phyloP scores from a whole-genome alignment of 2,888 invertebrate species.

The Pollenia angustigena region DNA sequence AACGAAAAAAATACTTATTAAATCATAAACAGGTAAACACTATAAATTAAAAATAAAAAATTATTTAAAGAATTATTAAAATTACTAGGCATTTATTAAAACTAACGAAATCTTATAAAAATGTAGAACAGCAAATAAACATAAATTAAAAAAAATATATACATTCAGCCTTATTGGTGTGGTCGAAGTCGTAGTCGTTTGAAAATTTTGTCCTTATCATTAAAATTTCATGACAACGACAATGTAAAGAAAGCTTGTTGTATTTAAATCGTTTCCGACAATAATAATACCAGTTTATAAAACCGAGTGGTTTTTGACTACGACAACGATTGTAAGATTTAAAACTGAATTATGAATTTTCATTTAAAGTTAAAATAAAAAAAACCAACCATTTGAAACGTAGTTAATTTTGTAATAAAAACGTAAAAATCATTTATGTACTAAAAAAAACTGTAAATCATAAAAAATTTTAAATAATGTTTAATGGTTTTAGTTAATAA shows the following conservation, averaged over 20 bases:
- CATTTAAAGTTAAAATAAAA: neutral
- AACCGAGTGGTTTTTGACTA: too few species aligned
- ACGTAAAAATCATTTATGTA: neutral
- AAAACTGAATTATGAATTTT: neutral
- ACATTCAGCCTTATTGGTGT: neutral
- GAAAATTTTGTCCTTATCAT: neutral
- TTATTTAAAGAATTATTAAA: slow-evolving; percentile 13
- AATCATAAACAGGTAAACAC: neutral
- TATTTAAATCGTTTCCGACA: too few species aligned
- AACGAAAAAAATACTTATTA: slow-evolving; percentile 34
- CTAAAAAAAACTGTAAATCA: slow-evolving; percentile 27
- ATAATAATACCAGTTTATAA: too few species aligned
- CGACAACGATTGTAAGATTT: neutral
- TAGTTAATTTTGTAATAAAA: slow-evolving; percentile 59
- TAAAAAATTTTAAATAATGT: slow-evolving; percentile 5
- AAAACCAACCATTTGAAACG: neutral
- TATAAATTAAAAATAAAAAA: slow-evolving; percentile 35
- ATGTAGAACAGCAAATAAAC: slow-evolving; percentile 8
- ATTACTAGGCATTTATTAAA: slow-evolving; percentile 66
- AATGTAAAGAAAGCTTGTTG: too few species aligned
- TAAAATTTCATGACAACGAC: too few species aligned
- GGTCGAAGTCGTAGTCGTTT: neutral
- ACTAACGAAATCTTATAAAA: slow-evolving; percentile 55
- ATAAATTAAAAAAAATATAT: neutral
- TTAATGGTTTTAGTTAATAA: slow-evolving; percentile 41